phyloP scores from a whole-genome alignment of 2,797 vertebrate genomes.

The Apogon talboti region DNA sequence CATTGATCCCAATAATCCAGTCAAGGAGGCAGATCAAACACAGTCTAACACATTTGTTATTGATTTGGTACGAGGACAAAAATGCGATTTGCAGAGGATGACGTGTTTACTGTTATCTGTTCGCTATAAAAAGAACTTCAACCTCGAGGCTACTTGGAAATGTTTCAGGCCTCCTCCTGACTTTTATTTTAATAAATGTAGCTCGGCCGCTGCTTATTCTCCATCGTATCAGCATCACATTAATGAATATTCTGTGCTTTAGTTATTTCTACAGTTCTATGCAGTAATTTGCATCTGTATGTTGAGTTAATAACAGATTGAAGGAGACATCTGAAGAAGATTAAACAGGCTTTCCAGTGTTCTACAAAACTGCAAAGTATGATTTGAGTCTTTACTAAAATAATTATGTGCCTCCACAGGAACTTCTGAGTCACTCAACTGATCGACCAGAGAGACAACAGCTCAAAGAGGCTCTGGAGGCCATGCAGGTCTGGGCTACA shows the following conservation, averaged over 20 bases:
- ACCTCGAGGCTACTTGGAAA: conserved; percentile 3
- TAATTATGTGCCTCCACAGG: conserved; percentile 77
- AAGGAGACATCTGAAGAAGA: not conserved
- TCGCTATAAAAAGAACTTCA: conserved; percentile 1
- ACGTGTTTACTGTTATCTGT: not conserved
- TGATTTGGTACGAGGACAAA: not conserved
- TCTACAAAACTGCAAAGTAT: not conserved
- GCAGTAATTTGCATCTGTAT: not conserved
- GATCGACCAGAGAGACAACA: conserved; percentile 93
- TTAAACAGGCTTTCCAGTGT: not conserved
- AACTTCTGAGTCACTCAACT: conserved; percentile 92
- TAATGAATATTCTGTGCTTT: not conserved
- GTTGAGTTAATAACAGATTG: not conserved
- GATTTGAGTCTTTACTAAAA: not conserved
- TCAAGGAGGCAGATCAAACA: conserved; percentile 6
- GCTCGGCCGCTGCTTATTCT: not conserved
- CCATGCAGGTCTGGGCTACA: conserved; percentile 91
- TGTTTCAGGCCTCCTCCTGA: not conserved
- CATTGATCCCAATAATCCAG: not conserved
- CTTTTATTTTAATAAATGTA: conserved; percentile 2
- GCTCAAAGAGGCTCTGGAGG: conserved; percentile 95
- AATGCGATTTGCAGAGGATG: conserved; percentile 1
- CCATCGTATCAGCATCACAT: conserved; percentile 20
- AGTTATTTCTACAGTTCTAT: not conserved
- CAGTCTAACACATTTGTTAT: conserved; percentile 1